Conservation (phyloP, 2,113 vertebrate species). For the Solea senegalensis region DNA sequence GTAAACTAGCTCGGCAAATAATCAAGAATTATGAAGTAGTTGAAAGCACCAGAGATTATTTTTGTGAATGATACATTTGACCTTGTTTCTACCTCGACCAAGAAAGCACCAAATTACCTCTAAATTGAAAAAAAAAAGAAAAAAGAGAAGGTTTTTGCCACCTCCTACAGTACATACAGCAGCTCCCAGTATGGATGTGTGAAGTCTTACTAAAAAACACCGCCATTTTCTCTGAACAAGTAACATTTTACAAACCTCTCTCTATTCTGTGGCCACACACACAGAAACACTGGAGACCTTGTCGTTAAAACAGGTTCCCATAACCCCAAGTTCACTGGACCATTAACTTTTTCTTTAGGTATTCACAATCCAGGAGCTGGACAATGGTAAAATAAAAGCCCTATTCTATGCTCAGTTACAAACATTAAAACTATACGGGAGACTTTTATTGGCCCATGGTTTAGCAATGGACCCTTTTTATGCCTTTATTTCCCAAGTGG, state of each 20-base stretch:
- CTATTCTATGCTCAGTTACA: background rate
- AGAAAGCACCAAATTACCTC: too few relatives aligned
- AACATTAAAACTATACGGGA: background rate
- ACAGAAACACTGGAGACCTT: slow-evolving; percentile 22
- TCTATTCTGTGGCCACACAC: slow-evolving; percentile 18
- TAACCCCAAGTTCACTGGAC: background rate
- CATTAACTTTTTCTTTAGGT: background rate
- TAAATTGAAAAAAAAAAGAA: background rate
- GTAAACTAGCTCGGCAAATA: too few relatives aligned
- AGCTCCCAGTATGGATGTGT: slow-evolving; percentile 42
- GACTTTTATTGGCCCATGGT: background rate
- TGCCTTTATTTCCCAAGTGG: background rate
- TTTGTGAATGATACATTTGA: too few relatives aligned
- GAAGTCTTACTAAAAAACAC: slow-evolving; percentile 38
- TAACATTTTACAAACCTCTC: slow-evolving; percentile 24
- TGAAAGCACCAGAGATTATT: too few relatives aligned
- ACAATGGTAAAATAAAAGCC: background rate
- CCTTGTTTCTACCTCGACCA: slow-evolving; percentile 18
- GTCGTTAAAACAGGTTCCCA: slow-evolving; percentile 16
- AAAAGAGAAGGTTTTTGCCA: slow-evolving; percentile 33
- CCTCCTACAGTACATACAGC: slow-evolving; percentile 37
- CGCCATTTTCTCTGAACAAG: slow-evolving; percentile 39
- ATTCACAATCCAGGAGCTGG: background rate
- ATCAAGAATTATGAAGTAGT: too few relatives aligned
- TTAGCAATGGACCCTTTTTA: background rate